Evolutionary conservation across 2,888 invertebrate species (phyloP).

Genomic region (Hesperia comma): DNA sequence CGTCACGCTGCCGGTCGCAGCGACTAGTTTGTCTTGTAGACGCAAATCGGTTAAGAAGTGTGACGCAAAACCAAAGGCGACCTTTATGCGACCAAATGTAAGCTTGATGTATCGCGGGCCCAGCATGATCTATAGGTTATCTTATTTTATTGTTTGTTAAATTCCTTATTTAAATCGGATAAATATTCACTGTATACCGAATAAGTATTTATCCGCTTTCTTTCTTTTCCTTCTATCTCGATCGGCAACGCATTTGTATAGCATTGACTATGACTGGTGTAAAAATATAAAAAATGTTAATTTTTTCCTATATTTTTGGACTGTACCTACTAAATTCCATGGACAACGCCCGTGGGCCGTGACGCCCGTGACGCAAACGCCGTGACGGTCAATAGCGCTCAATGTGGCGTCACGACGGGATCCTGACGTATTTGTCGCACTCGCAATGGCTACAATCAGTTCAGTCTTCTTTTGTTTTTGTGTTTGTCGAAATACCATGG

Average conservation of each 20-base stretch:
- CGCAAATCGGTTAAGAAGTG: slow-evolving; percentile 7
- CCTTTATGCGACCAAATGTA: background rate
- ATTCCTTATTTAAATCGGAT: background rate
- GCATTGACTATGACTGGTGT: too few relatives aligned
- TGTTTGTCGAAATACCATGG: background rate
- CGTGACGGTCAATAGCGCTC: slow-evolving; percentile 57
- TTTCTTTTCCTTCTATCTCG: too few relatives aligned
- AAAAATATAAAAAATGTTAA: too few relatives aligned
- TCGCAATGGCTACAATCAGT: slow-evolving; percentile 39
- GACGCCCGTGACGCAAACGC: slow-evolving; percentile 36
- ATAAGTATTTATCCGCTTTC: too few relatives aligned
- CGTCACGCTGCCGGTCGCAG: slow-evolving; percentile 3
- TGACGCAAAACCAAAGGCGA: slow-evolving; percentile 13
- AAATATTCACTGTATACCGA: too few relatives aligned
- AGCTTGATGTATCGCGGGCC: slow-evolving; percentile 11
- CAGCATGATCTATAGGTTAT: background rate
- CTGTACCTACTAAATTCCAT: slow-evolving; percentile 26
- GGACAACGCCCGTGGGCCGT: slow-evolving; percentile 30
- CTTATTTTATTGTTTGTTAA: background rate
- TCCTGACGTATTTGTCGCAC: slow-evolving; percentile 47
- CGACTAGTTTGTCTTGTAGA: background rate
- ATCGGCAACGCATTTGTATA: too few relatives aligned
- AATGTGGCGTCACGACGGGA: slow-evolving; percentile 61
- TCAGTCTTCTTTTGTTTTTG: background rate
- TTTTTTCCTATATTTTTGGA: too few relatives aligned